phyloP scores from a whole-genome alignment of 2,888 invertebrate species.

The Tetranychus truncatus region DNA sequence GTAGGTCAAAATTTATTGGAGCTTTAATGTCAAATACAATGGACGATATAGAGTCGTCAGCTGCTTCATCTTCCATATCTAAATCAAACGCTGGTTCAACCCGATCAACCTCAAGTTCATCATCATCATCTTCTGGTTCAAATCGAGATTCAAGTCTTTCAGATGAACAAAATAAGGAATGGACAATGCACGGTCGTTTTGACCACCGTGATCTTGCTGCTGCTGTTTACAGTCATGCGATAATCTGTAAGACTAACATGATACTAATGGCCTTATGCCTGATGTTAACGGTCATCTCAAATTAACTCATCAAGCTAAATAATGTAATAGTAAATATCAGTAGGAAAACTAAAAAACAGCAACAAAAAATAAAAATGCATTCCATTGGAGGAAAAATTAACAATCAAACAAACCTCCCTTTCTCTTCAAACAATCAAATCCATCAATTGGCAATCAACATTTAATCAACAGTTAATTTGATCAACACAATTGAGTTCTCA shows the following conservation, averaged over 20 bases:
- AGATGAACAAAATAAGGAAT: background rate
- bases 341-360: background rate
- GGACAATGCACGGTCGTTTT: conserved; percentile 7
- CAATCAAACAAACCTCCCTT: no score
- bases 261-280: conserved; percentile 8
- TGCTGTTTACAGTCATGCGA: conserved; percentile 6
- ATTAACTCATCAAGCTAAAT: background rate
- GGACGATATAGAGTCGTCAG: background rate
- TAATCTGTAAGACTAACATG: conserved; percentile 14
- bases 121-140: background rate
- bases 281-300: background rate
- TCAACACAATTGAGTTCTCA: no score
- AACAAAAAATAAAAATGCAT: no score
- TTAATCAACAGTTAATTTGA: no score
- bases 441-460: no score
- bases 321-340: background rate
- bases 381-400: no score
- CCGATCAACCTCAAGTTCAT: background rate
- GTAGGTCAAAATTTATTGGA: conserved; percentile 1
- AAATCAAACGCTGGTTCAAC: background rate
- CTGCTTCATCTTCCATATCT: background rate
- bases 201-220: background rate
- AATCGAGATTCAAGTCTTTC: background rate
- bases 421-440: no score
- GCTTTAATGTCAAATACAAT: background rate